Evolutionary conservation across 2,888 invertebrate species (phyloP).

Genomic region (Bruchidius siliquastri): DNA sequence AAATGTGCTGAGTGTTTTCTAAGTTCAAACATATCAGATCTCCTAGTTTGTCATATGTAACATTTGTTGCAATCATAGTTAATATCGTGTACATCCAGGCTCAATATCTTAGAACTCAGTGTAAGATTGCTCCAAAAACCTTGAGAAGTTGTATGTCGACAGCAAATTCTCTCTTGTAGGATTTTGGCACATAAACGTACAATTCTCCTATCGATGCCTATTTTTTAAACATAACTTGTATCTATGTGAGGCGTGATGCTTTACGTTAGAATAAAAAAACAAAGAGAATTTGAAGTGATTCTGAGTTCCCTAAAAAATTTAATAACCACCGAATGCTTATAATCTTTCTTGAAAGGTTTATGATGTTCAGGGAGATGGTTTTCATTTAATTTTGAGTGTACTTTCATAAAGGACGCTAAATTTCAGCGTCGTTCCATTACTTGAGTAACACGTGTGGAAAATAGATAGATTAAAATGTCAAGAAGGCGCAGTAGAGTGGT

Average conservation of each 20-base stretch:
- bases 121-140: too few species aligned
- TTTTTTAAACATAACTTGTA: too few species aligned
- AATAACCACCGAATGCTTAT: not conserved
- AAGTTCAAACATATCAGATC: too few species aligned
- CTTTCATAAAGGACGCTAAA: not conserved
- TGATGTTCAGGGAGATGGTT: not conserved
- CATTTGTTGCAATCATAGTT: too few species aligned
- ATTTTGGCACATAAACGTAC: too few species aligned
- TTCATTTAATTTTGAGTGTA: not conserved
- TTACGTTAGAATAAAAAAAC: not conserved
- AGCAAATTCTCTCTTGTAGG: too few species aligned
- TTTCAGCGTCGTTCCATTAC: not conserved
- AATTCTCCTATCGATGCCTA: too few species aligned
- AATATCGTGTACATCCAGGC: too few species aligned
- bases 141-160: too few species aligned
- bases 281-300: not conserved
- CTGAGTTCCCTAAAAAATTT: not conserved
- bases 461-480: not conserved
- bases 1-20: too few species aligned
- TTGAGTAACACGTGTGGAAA: not conserved
- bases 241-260: not conserved
- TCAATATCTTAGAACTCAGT: too few species aligned
- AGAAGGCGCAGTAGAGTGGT: not conserved
- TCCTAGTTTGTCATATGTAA: too few species aligned
- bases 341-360: not conserved